Conservation (phyloP, 2,797 vertebrate genomes). For the Sebastes iracundus region DNA sequence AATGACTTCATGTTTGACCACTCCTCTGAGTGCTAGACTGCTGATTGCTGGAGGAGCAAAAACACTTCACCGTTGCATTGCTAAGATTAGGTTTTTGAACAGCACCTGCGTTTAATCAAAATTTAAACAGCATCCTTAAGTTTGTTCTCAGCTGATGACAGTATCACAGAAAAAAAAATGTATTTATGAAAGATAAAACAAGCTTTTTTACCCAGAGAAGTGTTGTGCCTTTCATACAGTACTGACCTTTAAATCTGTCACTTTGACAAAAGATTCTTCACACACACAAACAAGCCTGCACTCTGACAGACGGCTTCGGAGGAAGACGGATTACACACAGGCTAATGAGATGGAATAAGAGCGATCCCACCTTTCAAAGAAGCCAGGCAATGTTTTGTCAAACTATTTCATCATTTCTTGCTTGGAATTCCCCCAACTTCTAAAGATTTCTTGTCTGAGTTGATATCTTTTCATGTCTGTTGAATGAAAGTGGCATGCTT, state of each 20-base stretch:
- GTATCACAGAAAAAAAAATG: constrained; percentile 2
- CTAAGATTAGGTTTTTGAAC: background rate
- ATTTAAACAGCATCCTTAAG: background rate
- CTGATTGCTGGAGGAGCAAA: constrained; percentile 3
- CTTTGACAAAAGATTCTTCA: constrained; percentile 52
- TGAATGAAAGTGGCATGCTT: constrained; percentile 31
- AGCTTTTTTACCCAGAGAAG: background rate
- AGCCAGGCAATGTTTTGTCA: constrained; percentile 49
- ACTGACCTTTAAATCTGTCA: constrained; percentile 63
- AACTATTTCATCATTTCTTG: constrained; percentile 59
- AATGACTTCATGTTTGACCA: constrained; percentile 20
- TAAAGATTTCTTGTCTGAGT: constrained; percentile 55
- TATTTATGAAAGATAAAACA: constrained; percentile 31
- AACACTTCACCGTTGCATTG: constrained; percentile 1
- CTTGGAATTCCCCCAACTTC: constrained; percentile 47
- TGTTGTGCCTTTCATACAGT: constrained; percentile 28
- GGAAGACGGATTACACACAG: constrained; percentile 50
- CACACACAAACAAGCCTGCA: constrained; percentile 19
- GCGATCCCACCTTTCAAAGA: constrained; percentile 54
- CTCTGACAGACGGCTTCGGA: constrained; percentile 28
- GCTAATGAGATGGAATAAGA: constrained; percentile 66
- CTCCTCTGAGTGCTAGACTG: background rate
- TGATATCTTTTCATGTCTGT: constrained; percentile 56
- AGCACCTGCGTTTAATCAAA: background rate
- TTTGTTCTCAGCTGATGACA: constrained; percentile 9